These are phyloP conservation scores for Syngnathus acus DNA, from an alignment of 2,797 vertebrate species.

Conservation along the genomic window DNA sequence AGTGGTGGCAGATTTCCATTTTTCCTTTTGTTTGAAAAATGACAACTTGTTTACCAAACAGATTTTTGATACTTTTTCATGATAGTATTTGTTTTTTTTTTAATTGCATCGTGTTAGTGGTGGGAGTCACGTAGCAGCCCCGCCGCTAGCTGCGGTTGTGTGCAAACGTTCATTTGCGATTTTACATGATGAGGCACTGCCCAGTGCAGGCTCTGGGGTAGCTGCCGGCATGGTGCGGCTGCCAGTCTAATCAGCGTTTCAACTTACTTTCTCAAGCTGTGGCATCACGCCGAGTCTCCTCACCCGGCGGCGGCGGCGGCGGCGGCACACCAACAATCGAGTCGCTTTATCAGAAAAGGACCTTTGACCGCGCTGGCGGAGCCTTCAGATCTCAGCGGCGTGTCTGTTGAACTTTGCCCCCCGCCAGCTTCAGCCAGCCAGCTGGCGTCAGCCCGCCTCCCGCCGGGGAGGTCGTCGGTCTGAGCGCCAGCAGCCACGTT, in stretches of 20 bases:
- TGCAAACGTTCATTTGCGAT: slow-evolving; percentile 19
- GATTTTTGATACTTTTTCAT: background rate
- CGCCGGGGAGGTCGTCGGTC: slow-evolving; percentile 18
- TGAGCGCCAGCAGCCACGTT: slow-evolving; percentile 29
- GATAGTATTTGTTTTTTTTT: too few relatives aligned
- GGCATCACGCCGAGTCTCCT: slow-evolving; percentile 37
- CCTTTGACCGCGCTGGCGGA: slow-evolving; percentile 43
- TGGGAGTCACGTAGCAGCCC: too few relatives aligned
- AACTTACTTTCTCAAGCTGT: slow-evolving; percentile 17
- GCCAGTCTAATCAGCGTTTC: slow-evolving; percentile 34
- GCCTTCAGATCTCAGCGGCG: slow-evolving; percentile 43
- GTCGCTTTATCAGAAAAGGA: slow-evolving; percentile 48
- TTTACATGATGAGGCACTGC: slow-evolving; percentile 54
- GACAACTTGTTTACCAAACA: background rate
- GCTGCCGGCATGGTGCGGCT: slow-evolving; percentile 15
- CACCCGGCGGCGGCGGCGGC: slow-evolving; percentile 13
- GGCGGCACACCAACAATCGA: slow-evolving; percentile 38
- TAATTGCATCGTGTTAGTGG: too few relatives aligned
- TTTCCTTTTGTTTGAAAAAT: background rate
- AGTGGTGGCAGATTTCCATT: background rate
- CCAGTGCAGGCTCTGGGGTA: slow-evolving; percentile 54
- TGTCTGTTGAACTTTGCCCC: slow-evolving; percentile 43
- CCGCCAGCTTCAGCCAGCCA: slow-evolving; percentile 13
- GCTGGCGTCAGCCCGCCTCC: background rate
- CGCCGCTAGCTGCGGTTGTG: background rate